phyloP scores from a whole-genome alignment of 1,140 invertebrate genomes.

The Lethrus apterus region DNA sequence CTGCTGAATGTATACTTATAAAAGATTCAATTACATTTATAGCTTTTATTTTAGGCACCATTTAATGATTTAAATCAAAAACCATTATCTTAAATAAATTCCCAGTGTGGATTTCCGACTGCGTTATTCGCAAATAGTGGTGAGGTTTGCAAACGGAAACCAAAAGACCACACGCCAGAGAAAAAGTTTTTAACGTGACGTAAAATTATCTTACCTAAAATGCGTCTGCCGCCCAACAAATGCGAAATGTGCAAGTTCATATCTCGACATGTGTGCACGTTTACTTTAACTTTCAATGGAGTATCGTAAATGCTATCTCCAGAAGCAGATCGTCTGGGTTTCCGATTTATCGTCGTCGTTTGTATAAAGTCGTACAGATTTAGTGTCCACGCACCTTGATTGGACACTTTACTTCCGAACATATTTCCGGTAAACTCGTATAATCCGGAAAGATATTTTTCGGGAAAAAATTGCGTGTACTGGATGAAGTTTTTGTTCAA shows the following conservation, averaged over 20 bases:
- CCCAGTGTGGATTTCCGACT: too few species aligned
- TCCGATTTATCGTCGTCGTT: conserved; percentile 62
- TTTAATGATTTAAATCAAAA: too few species aligned
- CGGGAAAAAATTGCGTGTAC: conserved; percentile 74
- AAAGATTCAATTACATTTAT: too few species aligned
- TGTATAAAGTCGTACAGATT: conserved; percentile 66
- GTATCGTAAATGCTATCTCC: conserved; percentile 38
- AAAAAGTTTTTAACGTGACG: too few species aligned
- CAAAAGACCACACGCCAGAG: too few species aligned
- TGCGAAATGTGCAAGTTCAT: conserved; percentile 71
- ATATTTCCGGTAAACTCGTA: conserved; percentile 58
- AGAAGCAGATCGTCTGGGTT: conserved; percentile 39
- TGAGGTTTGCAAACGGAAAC: too few species aligned
- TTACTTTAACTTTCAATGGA: conserved; percentile 56
- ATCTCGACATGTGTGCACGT: conserved; percentile 64
- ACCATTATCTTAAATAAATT: too few species aligned
- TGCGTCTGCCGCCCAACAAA: conserved; percentile 53
- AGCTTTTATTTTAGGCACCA: too few species aligned
- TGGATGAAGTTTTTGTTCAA: conserved; percentile 53
- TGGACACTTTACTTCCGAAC: conserved; percentile 51
- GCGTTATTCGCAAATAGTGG: too few species aligned
- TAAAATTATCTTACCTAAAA: conserved; percentile 50
- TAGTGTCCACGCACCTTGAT: conserved; percentile 64
- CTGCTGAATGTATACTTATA: too few species aligned
- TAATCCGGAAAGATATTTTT: conserved; percentile 61